Evolutionary conservation across 2,113 vertebrate species (phyloP).

Genomic region (Albula goreensis): DNA sequence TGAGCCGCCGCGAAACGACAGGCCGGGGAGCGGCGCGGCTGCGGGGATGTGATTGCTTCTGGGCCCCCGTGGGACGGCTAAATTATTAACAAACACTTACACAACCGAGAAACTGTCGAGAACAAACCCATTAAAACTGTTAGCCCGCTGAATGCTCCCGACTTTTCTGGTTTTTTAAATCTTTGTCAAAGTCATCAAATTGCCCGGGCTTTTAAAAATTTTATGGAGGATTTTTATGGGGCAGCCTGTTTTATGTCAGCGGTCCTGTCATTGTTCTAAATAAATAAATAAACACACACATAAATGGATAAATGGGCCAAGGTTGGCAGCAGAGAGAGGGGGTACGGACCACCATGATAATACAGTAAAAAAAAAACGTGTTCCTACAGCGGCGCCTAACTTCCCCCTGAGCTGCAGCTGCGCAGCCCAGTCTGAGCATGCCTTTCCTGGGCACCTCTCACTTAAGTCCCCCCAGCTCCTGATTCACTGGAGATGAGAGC

Average conservation of each 20-base stretch:
- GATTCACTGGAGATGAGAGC: constrained; percentile 63
- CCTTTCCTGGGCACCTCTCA: constrained; percentile 59
- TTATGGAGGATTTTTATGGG: constrained; percentile 20
- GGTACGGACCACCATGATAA: constrained; percentile 19
- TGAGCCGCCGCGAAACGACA: constrained; percentile 48
- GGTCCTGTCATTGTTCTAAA: constrained; percentile 44
- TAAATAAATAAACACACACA: constrained; percentile 50
- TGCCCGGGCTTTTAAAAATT: constrained; percentile 40
- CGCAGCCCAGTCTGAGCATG: constrained; percentile 49
- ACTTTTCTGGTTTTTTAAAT: constrained; percentile 56
- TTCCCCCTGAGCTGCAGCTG: neutral
- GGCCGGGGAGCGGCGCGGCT: constrained; percentile 41
- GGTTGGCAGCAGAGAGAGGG: constrained; percentile 25
- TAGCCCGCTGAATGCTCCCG: constrained; percentile 63
- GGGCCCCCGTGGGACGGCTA: constrained; percentile 57
- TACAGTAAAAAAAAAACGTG: constrained; percentile 22
- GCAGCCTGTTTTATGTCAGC: constrained; percentile 31
- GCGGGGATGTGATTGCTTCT: constrained; percentile 56
- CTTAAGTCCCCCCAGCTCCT: constrained; percentile 64
- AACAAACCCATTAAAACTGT: constrained; percentile 72
- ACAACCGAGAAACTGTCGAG: constrained; percentile 67
- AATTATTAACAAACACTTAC: constrained; percentile 75
- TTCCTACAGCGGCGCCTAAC: neutral
- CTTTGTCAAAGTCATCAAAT: constrained; percentile 63
- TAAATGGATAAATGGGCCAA: constrained; percentile 43